Evolutionary conservation across 2,888 invertebrate genomes (phyloP), one percentile per base, ranked within the genome.

Genomic region (Cryptocephalus moraei): DNA sequence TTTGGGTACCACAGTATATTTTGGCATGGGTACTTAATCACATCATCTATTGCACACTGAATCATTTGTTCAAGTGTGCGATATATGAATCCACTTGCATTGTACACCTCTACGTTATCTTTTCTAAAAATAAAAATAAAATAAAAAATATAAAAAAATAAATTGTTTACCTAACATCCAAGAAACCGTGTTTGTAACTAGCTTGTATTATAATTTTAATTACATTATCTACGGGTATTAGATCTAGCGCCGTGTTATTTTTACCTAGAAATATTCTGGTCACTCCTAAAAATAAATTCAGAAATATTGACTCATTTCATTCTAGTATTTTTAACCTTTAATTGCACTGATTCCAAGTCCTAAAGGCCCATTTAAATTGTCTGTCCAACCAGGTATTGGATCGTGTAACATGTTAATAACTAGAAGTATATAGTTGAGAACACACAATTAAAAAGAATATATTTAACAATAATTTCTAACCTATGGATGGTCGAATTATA

Each of bases 311-410:
- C 22, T 22, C 2, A 22, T 22, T 22, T 22, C 22, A 6, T 22
- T 22, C 2, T 68, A 51, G 87, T 60, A 43, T 22, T 22, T 22
- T 22, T 22, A 22, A 22, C 22, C 22, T 22, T 22, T 22, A 22
- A 22, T 22, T 22, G 6, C 22, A 6, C 22, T 22, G 22, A 22
- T 22, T 22, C 3, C 22, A 22, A 88, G 67, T 0, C 81, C 92
- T 39, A 84, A 82, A 0, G 93, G 91, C 0, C 95, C 95, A 64
- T 94, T 93, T 54, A 88, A 86, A 64, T 91, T 95, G 61, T 95
- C 94, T 9, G 90, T 73, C 93, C 93, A 96, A 0, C 59, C 61
- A 1, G 50, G 39, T 6, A 56, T 32, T 4, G 61, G 61, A 8
- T 60, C 59, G 2, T 49, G 33, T 8, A 50, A 0, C 2, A 50